Base-by-base conservation (phyloP, 2,113 vertebrate genomes). In the Apaloderma vittatum region DNA sequence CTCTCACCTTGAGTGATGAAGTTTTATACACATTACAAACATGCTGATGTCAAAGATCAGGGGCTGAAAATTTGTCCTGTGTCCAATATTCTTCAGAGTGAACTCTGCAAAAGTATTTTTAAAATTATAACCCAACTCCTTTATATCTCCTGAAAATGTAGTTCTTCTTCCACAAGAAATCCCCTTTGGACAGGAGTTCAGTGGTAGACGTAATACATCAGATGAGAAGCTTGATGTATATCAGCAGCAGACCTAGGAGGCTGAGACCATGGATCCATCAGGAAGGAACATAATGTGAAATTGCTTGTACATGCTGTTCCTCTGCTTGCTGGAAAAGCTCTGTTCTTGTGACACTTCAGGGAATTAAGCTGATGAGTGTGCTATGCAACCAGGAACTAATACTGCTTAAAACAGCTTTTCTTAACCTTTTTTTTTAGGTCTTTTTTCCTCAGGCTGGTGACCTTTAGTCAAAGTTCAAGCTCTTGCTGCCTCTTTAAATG, bases 301-400 rank as follows among this genome's bases (percentile, higher is more conserved):
- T 88, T 91, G 73, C 88, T 89, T 90, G 79, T 74, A 88, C 75
- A 88, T 71, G 75, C 63, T 92, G 90, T 95, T 96, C 90, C 65
- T 88, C 79, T 48, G 40, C 68, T 93, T 84, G 55, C 88, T 93
- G 79, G 75, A 71, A 93, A 85, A 88, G 23, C 52, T 92, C 92
- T 55, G n/a, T 75, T 92, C 75, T 92, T 92, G 94, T 80, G 95
- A 94, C 93, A 94, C 94, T 95, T 95, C 59, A 78, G 96, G 83
- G 92, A 85, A 94, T 97, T 95, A 96, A 86, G 65, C 95, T 93
- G 93, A 96, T 84, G 96, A 93, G 92, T 83, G 71, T 93, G 82
- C 93, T 92, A 88, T 80, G 67, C 74, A 93, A 94, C 90, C 51
- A 95, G 72, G 59, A 94, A n/a, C 66, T 79, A 72, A 88, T 73